Evolutionary conservation across 2,113 vertebrate species (phyloP).

Genomic region (Glareola pratincola): DNA sequence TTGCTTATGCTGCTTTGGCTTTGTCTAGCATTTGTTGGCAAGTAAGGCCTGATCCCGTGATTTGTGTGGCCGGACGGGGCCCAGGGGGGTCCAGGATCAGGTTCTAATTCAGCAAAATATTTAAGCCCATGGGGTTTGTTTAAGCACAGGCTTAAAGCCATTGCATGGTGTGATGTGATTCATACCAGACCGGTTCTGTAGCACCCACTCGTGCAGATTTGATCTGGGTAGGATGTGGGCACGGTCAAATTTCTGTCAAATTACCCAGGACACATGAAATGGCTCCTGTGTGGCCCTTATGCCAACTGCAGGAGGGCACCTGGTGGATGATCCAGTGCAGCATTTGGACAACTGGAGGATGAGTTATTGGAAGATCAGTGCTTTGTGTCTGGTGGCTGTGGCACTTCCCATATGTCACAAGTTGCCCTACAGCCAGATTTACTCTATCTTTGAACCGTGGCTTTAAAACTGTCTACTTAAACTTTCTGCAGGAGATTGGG

Average conservation of each 20-base stretch:
- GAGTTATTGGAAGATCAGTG: background rate
- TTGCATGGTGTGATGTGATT: background rate
- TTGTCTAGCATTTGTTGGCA: conserved; percentile 11
- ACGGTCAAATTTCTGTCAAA: background rate
- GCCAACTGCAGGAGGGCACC: background rate
- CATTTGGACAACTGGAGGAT: background rate
- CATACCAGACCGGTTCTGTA: background rate
- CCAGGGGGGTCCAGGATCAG: background rate
- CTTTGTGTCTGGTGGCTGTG: background rate
- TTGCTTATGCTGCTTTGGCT: background rate
- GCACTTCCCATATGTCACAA: background rate
- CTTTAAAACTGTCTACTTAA: conserved; percentile 32
- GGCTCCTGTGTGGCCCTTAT: background rate
- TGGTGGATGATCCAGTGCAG: background rate
- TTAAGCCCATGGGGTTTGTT: background rate
- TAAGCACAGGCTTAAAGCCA: conserved; percentile 19
- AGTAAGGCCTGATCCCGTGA: background rate
- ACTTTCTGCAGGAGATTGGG: conserved; percentile 18
- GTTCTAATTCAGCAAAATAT: conserved; percentile 16
- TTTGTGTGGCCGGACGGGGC: background rate
- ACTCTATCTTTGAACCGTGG: background rate
- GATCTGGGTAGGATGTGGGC: background rate
- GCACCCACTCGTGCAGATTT: background rate
- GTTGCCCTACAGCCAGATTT: background rate
- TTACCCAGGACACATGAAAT: background rate